Evolutionary conservation across 2,888 invertebrate genomes (phyloP).

Genomic region (Seira sanloemensis): DNA sequence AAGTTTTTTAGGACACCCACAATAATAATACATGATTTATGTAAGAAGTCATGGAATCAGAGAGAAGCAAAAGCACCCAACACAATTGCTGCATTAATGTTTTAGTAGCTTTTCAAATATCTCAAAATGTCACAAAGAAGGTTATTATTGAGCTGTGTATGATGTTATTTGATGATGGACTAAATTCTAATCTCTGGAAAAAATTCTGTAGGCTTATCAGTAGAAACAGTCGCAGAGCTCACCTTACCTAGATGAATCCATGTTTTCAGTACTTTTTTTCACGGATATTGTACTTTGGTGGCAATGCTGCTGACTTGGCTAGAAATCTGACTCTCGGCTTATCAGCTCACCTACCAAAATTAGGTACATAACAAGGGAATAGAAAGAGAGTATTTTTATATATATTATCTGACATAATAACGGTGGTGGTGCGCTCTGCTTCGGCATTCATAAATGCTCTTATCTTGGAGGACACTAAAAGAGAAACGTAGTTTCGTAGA

Average conservation of each 20-base stretch:
- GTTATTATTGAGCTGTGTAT: not conserved
- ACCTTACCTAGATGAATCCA: not conserved
- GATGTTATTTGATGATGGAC: constrained; percentile 6
- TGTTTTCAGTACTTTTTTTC: constrained; percentile 7
- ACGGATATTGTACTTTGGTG: not conserved
- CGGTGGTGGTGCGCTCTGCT: constrained; percentile 5
- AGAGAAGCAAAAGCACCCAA: not conserved
- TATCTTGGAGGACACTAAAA: constrained; percentile 39
- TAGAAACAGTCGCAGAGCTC: not conserved
- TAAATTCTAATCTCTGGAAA: constrained; percentile 16
- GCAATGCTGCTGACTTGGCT: not conserved
- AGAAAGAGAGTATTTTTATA: not conserved
- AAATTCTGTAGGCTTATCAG: constrained; percentile 1
- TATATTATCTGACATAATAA: constrained; percentile 14
- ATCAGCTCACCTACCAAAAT: constrained; percentile 16
- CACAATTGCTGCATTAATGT: not conserved
- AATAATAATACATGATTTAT: no score
- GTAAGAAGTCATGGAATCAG: not conserved
- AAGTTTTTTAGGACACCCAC: constrained; percentile 4
- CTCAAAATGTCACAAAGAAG: constrained; percentile 1
- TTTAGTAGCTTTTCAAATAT: not conserved
- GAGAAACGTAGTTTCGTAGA: constrained; percentile 32
- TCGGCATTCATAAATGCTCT: constrained; percentile 8
- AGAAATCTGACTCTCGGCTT: not conserved
- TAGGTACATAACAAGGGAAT: not conserved